Conservation (phyloP, 2,113 vertebrate species). For the Nettapus auritus region DNA sequence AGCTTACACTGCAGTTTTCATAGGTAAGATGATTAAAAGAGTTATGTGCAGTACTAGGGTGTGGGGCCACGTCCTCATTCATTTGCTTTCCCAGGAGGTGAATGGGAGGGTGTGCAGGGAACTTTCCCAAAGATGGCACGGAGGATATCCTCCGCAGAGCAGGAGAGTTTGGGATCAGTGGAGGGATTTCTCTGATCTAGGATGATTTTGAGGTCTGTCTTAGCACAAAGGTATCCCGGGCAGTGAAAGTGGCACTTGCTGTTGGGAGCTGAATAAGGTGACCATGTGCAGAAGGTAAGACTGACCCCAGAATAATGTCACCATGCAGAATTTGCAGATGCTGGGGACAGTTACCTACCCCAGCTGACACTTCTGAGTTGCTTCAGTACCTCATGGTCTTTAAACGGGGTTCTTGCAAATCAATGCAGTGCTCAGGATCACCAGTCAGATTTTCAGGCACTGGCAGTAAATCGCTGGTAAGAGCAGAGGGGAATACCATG, state of each 20-base stretch:
- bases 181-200: neutral
- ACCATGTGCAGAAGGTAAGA: neutral
- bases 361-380: neutral
- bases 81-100: slow-evolving; percentile 1
- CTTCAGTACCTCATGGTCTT: neutral
- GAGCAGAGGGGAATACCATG: neutral
- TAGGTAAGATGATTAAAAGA: slow-evolving; percentile 49
- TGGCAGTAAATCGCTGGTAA: neutral
- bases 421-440: neutral
- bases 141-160: neutral
- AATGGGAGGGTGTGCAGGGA: neutral
- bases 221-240: fast-evolving
- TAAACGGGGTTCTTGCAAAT: neutral
- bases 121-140: neutral
- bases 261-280: neutral
- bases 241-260: neutral
- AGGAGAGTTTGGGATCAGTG: neutral
- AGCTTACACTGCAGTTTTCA: slow-evolving; percentile 40
- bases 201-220: neutral
- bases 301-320: neutral
- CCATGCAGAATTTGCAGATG: fast-evolving
- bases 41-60: neutral
- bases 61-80: neutral
- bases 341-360: neutral
- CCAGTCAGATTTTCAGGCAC: neutral